Base-by-base conservation (phyloP, 1,140 invertebrate species). In the Arion vulgaris region DNA sequence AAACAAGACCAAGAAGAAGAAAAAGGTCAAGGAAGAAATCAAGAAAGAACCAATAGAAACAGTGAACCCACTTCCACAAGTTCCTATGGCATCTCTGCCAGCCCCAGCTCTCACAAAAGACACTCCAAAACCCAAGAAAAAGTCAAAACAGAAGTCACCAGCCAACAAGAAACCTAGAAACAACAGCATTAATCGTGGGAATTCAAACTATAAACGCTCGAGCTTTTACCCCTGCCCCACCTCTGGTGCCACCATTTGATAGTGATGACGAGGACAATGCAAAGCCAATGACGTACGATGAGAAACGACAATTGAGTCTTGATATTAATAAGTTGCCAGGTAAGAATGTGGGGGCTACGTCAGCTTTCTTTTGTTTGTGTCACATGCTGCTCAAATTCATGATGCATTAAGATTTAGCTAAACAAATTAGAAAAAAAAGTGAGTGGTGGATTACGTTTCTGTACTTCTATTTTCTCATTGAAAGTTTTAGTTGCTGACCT, bases 221-320 rank as follows among this genome's bases (percentile, higher is more conserved):
- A 76, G 71, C 78, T 77, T 57, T 84, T 23, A 62, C 71, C 71
- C 79, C 71, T 34, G 72, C 80, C 75, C 79, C 66, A 79, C 79
- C 84, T 34, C 75, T 74, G 62, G 76, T 87, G 41, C 85, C 88
- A 76, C 82, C 86, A 49, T 91, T 89, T 68, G 90, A 91, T 85
- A 90, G 89, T 90, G 90, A 92, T 82, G 91, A 91, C 87, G 98
- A 99, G 91, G 98, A 99, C 91, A 97, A 96, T 93, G 97, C 97
- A 83, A 97, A 98, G 92, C 98, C 98, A 84, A 99, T 99, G 98
- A 98, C 98, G 53, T 99, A 99, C 91, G 98, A 99, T 93, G 98
- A 99, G 93, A 99, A 99, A 93, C 94, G 98, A 88, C 98, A 99
- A 93, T 95, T 99, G 72, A 99, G 97, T 89, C 94, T 99, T 88